phyloP scores from a whole-genome alignment of 2,797 vertebrate species.

The Perodicticus potto region DNA sequence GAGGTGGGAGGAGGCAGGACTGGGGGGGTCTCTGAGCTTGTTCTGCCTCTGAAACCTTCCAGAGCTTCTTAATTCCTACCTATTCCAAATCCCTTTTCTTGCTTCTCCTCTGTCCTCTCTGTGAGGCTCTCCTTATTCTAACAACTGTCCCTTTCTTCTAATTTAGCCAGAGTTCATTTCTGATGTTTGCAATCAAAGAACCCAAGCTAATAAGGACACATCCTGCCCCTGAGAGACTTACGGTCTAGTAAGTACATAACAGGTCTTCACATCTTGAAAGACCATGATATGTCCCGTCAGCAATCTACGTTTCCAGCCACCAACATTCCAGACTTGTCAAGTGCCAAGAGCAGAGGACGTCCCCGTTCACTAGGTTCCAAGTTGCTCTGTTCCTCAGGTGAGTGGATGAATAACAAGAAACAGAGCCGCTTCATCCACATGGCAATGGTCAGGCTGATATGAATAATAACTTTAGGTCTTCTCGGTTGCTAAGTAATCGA shows the following conservation, averaged over 20 bases:
- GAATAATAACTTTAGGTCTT: neutral
- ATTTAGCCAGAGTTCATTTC: slow-evolving; percentile 11
- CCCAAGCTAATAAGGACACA: neutral
- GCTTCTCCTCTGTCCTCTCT: neutral
- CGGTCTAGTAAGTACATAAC: neutral
- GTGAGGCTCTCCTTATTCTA: neutral
- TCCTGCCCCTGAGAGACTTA: neutral
- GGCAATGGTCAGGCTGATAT: neutral
- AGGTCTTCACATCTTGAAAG: neutral
- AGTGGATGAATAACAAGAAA: neutral
- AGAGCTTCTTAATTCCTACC: neutral
- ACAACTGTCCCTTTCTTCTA: neutral
- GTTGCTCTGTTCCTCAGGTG: neutral
- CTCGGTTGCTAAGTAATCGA: neutral
- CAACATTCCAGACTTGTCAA: neutral
- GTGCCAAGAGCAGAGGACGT: neutral
- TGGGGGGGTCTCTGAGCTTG: neutral
- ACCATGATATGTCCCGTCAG: neutral
- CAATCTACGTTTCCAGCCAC: neutral
- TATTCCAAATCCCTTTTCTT: neutral
- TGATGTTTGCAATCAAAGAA: neutral
- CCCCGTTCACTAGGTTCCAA: neutral
- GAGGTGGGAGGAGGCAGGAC: no score
- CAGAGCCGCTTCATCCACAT: neutral
- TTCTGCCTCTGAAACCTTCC: neutral